Conservation (phyloP, 2,113 vertebrate genomes). For the Caloenas nicobarica region DNA sequence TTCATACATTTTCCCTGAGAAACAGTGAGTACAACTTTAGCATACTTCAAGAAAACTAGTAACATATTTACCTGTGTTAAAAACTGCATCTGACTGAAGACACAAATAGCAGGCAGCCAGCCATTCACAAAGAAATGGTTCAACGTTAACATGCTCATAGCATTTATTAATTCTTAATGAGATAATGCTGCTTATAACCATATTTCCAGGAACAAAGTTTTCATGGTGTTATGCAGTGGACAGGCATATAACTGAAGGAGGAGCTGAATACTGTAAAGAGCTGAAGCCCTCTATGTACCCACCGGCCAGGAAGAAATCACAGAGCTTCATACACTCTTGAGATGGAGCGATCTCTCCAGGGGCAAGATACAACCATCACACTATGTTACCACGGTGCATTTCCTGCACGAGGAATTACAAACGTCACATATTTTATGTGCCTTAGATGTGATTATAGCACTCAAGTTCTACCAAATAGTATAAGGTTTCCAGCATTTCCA, state of each 20-base stretch:
- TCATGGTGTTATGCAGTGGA: not conserved
- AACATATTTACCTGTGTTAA: not conserved
- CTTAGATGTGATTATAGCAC: slow-evolving; percentile 15
- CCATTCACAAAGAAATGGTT: not conserved
- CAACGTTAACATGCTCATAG: not conserved
- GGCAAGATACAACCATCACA: slow-evolving; percentile 65
- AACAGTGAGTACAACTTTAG: not conserved
- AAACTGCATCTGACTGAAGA: not conserved
- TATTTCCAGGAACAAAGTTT: slow-evolving; percentile 3
- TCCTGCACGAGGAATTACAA: slow-evolving; percentile 71
- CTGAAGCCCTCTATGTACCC: slow-evolving; percentile 57
- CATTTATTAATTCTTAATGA: not conserved
- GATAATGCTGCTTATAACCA: not conserved
- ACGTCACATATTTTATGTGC: slow-evolving; percentile 53
- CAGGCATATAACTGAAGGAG: slow-evolving; percentile 11
- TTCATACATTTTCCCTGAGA: not conserved
- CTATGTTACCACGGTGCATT: slow-evolving; percentile 65
- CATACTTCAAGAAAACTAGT: not conserved
- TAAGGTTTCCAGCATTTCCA: not conserved
- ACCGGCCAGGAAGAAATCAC: slow-evolving; percentile 66
- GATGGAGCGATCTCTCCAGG: slow-evolving; percentile 61
- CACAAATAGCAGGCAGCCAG: not conserved
- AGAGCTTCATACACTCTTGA: slow-evolving; percentile 64
- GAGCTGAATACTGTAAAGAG: not conserved
- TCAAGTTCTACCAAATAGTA: slow-evolving; percentile 12